phyloP scores from a whole-genome alignment of 2,888 invertebrate species.

The Nymphalis polychloros region DNA sequence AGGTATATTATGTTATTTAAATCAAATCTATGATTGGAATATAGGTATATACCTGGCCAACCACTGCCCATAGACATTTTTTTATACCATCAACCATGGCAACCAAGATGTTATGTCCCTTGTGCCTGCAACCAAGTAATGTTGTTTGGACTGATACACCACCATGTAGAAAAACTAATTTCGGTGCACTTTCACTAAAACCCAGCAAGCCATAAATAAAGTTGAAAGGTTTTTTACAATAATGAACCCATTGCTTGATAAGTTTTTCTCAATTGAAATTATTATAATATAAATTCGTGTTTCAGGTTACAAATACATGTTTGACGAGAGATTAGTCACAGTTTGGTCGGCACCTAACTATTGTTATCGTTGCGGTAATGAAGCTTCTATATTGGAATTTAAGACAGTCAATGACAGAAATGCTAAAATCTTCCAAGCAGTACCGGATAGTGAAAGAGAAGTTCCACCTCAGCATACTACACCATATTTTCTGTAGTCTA shows the following conservation, averaged over 20 bases:
- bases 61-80: too few species aligned
- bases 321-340: slow-evolving; percentile 97
- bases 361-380: slow-evolving; percentile 99
- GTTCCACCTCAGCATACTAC: slow-evolving; percentile 96
- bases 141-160: too few species aligned
- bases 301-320: slow-evolving; percentile 98
- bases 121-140: too few species aligned
- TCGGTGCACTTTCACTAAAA: too few species aligned
- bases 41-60: too few species aligned
- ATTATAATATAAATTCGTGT: slow-evolving; percentile 31
- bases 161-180: too few species aligned
- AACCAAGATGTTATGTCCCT: too few species aligned
- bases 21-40: neutral
- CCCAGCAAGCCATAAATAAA: too few species aligned
- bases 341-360: slow-evolving; percentile 99
- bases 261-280: too few species aligned
- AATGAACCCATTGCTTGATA: too few species aligned
- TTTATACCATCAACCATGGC: too few species aligned
- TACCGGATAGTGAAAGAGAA: slow-evolving; percentile 96
- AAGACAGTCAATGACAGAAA: slow-evolving; percentile 88
- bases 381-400: slow-evolving; percentile 97
- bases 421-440: slow-evolving; percentile 95
- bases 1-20: slow-evolving; percentile 79
- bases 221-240: too few species aligned
- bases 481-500: slow-evolving; percentile 96